Conservation (phyloP, 2,888 invertebrate species). For the Stenotaenia linearis region DNA sequence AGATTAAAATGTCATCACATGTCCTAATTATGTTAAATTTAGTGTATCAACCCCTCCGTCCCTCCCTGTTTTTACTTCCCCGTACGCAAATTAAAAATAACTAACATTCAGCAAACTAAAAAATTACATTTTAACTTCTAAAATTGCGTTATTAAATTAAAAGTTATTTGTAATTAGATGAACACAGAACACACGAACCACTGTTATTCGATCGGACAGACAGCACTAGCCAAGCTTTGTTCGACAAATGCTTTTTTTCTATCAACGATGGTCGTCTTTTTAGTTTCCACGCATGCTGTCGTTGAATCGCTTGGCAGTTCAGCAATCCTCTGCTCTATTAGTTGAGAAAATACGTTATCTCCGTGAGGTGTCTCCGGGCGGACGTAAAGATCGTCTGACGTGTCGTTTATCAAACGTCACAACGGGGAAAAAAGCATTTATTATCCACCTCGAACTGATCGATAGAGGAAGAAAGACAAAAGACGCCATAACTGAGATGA, state of each 20-base stretch:
- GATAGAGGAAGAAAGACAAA: slow-evolving; percentile 9
- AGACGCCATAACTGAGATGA: background rate
- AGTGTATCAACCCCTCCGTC: background rate
- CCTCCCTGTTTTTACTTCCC: slow-evolving; percentile 4
- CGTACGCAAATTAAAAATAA: background rate
- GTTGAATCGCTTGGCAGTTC: slow-evolving; percentile 1
- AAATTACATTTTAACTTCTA: background rate
- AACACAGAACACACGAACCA: too few species aligned
- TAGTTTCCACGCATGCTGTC: slow-evolving; percentile 1
- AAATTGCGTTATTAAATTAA: too few species aligned
- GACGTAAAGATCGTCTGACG: slow-evolving; percentile 4
- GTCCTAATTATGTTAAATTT: slow-evolving; percentile 9
- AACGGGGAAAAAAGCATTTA: background rate
- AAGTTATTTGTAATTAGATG: too few species aligned
- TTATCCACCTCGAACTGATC: background rate
- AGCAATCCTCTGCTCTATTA: slow-evolving; percentile 9
- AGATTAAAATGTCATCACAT: slow-evolving; percentile 9
- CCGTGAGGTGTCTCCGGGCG: slow-evolving; percentile 4
- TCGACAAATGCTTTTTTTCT: background rate
- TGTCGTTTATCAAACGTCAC: slow-evolving; percentile 9
- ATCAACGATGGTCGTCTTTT: background rate
- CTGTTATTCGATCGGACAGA: too few species aligned
- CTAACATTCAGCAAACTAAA: background rate
- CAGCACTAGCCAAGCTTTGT: too few species aligned
- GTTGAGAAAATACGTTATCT: background rate